Evolutionary conservation across 30 jellyfish, hydroid and myxozoan genomes (phyloP).

Genomic region (Nemopilema nomurai): DNA sequence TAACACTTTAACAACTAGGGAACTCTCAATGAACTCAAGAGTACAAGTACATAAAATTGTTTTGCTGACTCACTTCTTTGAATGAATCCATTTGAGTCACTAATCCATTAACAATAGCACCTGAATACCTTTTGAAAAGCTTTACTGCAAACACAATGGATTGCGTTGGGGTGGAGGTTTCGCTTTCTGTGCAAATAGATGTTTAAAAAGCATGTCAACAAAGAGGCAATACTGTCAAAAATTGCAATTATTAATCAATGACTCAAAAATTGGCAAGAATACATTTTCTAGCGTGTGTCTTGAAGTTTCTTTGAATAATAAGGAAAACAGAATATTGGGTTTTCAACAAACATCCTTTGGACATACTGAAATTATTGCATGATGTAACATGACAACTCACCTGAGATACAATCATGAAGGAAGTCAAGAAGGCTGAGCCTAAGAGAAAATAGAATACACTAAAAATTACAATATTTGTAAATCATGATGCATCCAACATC

Average conservation of each 20-base stretch:
- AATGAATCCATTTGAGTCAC: neutral
- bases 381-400: neutral
- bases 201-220: no score
- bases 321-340: no score
- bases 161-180: neutral
- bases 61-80: neutral
- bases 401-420: conserved; percentile 20
- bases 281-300: no score
- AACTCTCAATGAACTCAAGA: no score
- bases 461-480: neutral
- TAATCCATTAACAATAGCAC: neutral
- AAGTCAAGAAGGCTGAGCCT: conserved; percentile 39
- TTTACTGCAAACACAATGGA: neutral
- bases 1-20: no score
- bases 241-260: no score
- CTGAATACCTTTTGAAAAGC: neutral
- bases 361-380: neutral
- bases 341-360: no score
- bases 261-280: no score
- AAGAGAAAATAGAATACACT: neutral
- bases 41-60: no score
- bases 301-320: no score
- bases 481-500: neutral
- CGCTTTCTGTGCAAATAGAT: neutral
- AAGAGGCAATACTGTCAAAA: no score